Evolutionary conservation across 2,797 vertebrate genomes (phyloP).

Genomic region (Sebastes kiyomatsui): DNA sequence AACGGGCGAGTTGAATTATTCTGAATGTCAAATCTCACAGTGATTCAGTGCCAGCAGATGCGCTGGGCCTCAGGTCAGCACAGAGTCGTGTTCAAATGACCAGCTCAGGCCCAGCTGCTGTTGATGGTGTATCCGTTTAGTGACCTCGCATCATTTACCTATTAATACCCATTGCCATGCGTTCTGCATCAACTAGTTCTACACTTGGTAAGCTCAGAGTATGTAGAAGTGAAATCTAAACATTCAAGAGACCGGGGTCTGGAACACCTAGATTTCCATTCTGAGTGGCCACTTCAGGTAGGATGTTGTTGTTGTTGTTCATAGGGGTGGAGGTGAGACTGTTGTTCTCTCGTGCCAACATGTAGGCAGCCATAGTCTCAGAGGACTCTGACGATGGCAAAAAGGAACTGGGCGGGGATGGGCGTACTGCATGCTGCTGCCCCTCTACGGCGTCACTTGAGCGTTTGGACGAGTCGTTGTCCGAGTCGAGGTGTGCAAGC

Average conservation of each 20-base stretch:
- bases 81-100: constrained; percentile 42
- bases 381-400: constrained; percentile 86
- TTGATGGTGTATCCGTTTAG: constrained; percentile 41
- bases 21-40: constrained; percentile 77
- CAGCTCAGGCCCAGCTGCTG: constrained; percentile 53
- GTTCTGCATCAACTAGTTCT: constrained; percentile 56
- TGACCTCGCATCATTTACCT: constrained; percentile 42
- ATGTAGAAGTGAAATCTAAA: constrained; percentile 66
- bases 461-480: constrained; percentile 84
- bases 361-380: constrained; percentile 85
- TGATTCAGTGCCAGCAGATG: constrained; percentile 72
- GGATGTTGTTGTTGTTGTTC: constrained; percentile 86
- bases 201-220: constrained; percentile 43
- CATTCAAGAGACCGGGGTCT: constrained; percentile 86
- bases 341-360: constrained; percentile 83
- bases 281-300: constrained; percentile 82
- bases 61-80: constrained; percentile 44
- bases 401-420: constrained; percentile 83
- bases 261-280: constrained; percentile 87
- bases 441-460: constrained; percentile 86
- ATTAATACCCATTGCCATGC: constrained; percentile 48
- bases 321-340: constrained; percentile 76
- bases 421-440: constrained; percentile 81
- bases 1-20: constrained; percentile 67
- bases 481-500: constrained; percentile 89